Percentiles rank a stretch among this genome's conserved stretches.
Conservation (phyloP, 2,888 invertebrate species). For the Habroteleia sp. region DNA sequence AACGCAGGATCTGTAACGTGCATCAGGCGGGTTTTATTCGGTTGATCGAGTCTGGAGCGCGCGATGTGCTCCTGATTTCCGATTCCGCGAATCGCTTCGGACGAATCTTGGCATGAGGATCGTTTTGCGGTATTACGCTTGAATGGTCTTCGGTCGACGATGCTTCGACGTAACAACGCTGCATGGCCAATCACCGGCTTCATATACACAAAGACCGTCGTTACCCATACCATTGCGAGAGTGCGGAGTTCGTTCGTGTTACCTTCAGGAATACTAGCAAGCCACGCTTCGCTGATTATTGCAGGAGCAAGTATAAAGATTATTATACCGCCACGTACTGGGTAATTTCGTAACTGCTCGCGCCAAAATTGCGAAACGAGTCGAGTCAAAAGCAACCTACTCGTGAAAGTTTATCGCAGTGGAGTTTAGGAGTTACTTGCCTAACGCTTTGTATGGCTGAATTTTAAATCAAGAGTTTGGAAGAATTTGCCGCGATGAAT, state of each 20-base stretch:
- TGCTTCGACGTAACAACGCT: slow-evolving; percentile 37
- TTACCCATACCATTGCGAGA: slow-evolving; percentile 42
- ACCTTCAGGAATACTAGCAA: slow-evolving; percentile 39
- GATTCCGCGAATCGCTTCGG: slow-evolving; percentile 46
- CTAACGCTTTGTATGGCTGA: slow-evolving; percentile 6
- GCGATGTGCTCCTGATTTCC: slow-evolving; percentile 41
- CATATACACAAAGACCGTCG: slow-evolving; percentile 43
- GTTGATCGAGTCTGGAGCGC: slow-evolving; percentile 21
- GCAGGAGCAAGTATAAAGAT: slow-evolving; percentile 46
- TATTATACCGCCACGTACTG: slow-evolving; percentile 21
- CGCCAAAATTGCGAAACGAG: slow-evolving; percentile 47
- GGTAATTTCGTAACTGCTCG: slow-evolving; percentile 19
- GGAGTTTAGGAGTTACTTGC: slow-evolving; percentile 25
- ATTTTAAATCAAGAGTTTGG: slow-evolving; percentile 10
- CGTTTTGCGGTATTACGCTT: slow-evolving; percentile 49
- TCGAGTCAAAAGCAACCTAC: slow-evolving; percentile 41
- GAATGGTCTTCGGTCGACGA: slow-evolving; percentile 22
- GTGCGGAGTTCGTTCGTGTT: slow-evolving; percentile 48
- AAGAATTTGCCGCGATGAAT: slow-evolving; percentile 1
- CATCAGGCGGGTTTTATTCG: slow-evolving; percentile 20
- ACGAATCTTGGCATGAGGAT: slow-evolving; percentile 54
- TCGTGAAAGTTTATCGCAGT: slow-evolving; percentile 45
- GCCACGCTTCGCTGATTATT: slow-evolving; percentile 53
- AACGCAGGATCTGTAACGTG: background rate
- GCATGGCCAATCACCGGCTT: slow-evolving; percentile 47